Evolutionary conservation across 2,888 invertebrate species (phyloP).

Genomic region (Syrista parreyssii): DNA sequence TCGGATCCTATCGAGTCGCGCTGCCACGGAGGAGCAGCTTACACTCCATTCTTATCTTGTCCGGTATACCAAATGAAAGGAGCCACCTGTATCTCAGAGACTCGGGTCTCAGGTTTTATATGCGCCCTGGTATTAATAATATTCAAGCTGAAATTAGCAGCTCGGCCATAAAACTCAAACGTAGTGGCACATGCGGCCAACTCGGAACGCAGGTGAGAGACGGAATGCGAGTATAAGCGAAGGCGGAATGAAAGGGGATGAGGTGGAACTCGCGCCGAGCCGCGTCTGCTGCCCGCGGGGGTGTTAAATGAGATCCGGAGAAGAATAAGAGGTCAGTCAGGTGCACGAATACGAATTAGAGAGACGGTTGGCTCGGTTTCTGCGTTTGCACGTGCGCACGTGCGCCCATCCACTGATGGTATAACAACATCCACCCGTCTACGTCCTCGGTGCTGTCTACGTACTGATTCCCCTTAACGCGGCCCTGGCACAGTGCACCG

Average conservation of each 20-base stretch:
- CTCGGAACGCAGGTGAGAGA: conserved; percentile 33
- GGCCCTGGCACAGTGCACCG: not conserved
- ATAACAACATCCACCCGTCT: not conserved
- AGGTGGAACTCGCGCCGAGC: conserved; percentile 3
- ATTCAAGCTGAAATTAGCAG: conserved; percentile 59
- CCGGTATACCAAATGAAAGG: conserved; percentile 1
- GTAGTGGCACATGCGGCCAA: conserved; percentile 37
- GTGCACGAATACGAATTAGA: conserved; percentile 61
- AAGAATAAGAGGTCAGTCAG: conserved; percentile 61
- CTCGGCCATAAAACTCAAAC: conserved; percentile 41
- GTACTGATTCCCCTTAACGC: not conserved
- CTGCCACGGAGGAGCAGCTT: not conserved
- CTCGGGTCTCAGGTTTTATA: not conserved
- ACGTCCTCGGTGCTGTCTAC: not conserved
- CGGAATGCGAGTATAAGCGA: not conserved
- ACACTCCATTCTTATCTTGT: conserved; percentile 1
- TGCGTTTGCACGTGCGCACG: conserved; percentile 18
- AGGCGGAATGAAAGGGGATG: not conserved
- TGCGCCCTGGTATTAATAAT: conserved; percentile 48
- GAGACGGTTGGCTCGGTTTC: conserved; percentile 16
- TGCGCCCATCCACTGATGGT: not conserved
- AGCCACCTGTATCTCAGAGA: conserved; percentile 2
- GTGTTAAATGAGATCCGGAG: conserved; percentile 62
- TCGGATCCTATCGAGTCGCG: conserved; percentile 1
- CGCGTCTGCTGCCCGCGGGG: conserved; percentile 55